Evolutionary conservation across 2,797 vertebrate genomes (phyloP).

Genomic region (Crotalus adamanteus): DNA sequence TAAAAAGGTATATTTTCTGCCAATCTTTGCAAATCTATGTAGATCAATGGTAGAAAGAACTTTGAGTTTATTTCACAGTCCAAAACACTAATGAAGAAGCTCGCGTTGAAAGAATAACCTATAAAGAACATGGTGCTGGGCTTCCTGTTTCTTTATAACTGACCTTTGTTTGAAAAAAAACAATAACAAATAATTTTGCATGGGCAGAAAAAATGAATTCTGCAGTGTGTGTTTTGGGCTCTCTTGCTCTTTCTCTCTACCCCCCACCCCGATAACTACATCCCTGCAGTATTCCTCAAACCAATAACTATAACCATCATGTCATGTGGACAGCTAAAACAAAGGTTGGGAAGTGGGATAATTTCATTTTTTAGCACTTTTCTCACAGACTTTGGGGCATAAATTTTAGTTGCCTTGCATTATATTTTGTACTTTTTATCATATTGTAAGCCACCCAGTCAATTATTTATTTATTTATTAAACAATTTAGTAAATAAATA

Average conservation of each 20-base stretch:
- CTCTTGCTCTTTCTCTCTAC: background rate
- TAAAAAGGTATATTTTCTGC: background rate
- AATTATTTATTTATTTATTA: no score
- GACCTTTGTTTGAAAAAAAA: background rate
- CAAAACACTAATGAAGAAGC: background rate
- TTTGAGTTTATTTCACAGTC: background rate
- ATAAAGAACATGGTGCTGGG: background rate
- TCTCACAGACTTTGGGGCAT: background rate
- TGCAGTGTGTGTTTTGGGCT: background rate
- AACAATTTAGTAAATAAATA: background rate
- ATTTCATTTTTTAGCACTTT: background rate
- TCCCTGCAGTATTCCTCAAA: background rate
- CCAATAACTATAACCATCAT: background rate
- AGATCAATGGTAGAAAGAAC: background rate
- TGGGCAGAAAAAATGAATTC: background rate
- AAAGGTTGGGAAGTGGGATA: background rate
- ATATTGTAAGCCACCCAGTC: background rate
- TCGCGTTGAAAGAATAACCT: background rate
- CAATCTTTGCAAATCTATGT: background rate
- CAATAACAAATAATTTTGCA: background rate
- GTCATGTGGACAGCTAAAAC: background rate
- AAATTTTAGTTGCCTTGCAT: background rate
- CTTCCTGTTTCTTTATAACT: background rate
- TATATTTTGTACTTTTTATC: background rate
- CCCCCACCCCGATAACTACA: background rate